Base-by-base conservation (phyloP, 2,797 vertebrate genomes). In the Falco concolor region DNA sequence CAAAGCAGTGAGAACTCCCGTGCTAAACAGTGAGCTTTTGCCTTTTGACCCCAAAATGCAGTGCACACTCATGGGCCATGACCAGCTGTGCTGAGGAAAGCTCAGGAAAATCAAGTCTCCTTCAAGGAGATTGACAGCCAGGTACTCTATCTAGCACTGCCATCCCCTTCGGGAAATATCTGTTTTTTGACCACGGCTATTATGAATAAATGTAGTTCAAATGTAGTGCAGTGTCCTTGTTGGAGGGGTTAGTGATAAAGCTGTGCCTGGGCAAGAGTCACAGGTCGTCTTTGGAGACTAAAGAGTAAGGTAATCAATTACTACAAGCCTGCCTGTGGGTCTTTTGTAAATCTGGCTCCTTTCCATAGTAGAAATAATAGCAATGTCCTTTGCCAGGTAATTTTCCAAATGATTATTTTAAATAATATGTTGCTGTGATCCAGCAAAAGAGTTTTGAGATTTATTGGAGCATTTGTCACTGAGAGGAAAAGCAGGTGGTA, bases 361-460 rank as follows among this genome's bases (percentile, higher is more conserved):
- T 91, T 79, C 93, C 87, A 60, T 17, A 44, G 64, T 13, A 95
- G 91, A 92, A 93, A 92, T 94, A 95, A 95, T 84, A 83, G 74
- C 86, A 42, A 30, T 60, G 49, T 94, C 84, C 67, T 93, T 80
- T 92, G 93, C 96, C 90, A 93, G 90, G 83, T 89, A 84, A 88
- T 96, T 93, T 96, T 94, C 93, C 64, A 79, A 95, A 89, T 83
- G 47, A 93, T 95, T 96, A 65, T 95, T 96, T 95, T 72, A 91
- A 96, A 92, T 91, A 93, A 95, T 84, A 45, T 0, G 64, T 93
- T 92, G 49, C 83, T 34, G 19, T 53, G 63, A 93, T 94, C 83
- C 84, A 76, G 75, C 68, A 67, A 54, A 80, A 75, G 89, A 57
- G 49, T 76, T 61, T 16, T 11, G n/a, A 82, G 88, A 96, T 95